phyloP scores from a whole-genome alignment of 2,888 invertebrate genomes.

The Heliconius hortense region DNA sequence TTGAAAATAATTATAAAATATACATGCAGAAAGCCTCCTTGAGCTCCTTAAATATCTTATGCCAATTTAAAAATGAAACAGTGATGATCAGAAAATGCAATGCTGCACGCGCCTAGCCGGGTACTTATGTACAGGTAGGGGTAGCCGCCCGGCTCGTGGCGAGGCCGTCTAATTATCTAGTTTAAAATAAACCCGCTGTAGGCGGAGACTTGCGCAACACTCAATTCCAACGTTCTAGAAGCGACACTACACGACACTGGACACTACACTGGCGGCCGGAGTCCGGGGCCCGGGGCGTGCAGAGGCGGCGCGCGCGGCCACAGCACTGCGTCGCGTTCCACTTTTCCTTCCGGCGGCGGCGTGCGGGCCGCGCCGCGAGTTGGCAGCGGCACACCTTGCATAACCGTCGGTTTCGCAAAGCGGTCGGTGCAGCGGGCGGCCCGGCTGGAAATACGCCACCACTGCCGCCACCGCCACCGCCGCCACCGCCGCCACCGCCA shows the following conservation, averaged over 20 bases:
- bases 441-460: slow-evolving; percentile 76
- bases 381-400: slow-evolving; percentile 81
- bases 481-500: slow-evolving; percentile 63
- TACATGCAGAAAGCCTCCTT: slow-evolving; percentile 34
- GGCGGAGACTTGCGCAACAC: slow-evolving; percentile 79
- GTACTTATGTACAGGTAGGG: slow-evolving; percentile 53
- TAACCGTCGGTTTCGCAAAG: slow-evolving; percentile 81
- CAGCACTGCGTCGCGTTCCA: slow-evolving; percentile 80
- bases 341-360: slow-evolving; percentile 79
- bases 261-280: slow-evolving; percentile 72
- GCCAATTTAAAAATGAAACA: slow-evolving; percentile 48
- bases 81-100: slow-evolving; percentile 53
- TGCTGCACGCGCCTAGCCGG: slow-evolving; percentile 56
- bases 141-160: slow-evolving; percentile 49
- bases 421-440: slow-evolving; percentile 73
- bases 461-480: slow-evolving; percentile 63
- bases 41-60: slow-evolving; percentile 22
- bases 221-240: slow-evolving; percentile 74
- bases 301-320: slow-evolving; percentile 76
- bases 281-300: slow-evolving; percentile 61
- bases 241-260: slow-evolving; percentile 79
- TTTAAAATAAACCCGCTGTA: slow-evolving; percentile 77
- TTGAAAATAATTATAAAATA: slow-evolving; percentile 17
- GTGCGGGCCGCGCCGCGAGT: slow-evolving; percentile 62
- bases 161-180: slow-evolving; percentile 66